Conservation (phyloP, 2,888 invertebrate species). For the Patella depressa region DNA sequence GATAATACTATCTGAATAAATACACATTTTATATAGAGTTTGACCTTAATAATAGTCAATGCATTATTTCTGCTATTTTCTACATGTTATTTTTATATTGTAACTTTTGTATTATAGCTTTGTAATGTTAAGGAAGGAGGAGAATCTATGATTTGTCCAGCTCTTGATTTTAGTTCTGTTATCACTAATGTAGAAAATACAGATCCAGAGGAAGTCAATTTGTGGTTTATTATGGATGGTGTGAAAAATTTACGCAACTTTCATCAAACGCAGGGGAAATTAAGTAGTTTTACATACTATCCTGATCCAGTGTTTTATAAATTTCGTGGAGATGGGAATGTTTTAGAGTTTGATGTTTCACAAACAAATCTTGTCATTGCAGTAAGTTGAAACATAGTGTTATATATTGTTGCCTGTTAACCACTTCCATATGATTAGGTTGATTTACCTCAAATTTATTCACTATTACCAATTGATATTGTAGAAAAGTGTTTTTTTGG, state of each 20-base stretch:
- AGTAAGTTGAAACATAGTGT: constrained; percentile 38
- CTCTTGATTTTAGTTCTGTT: constrained; percentile 48
- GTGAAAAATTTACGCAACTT: constrained; percentile 49
- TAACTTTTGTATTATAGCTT: constrained; percentile 30
- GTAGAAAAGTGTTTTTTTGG: too few species aligned
- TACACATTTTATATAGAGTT: too few species aligned
- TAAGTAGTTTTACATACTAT: constrained; percentile 61
- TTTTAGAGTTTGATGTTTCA: constrained; percentile 47
- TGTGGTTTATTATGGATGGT: constrained; percentile 68
- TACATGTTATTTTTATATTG: too few species aligned
- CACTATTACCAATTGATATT: too few species aligned
- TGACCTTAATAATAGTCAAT: too few species aligned
- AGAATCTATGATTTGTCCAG: constrained; percentile 56
- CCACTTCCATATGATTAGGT: too few species aligned
- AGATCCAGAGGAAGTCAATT: constrained; percentile 42
- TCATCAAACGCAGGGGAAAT: constrained; percentile 31
- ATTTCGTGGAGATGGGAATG: constrained; percentile 45
- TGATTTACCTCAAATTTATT: too few species aligned
- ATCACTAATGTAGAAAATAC: constrained; percentile 33
- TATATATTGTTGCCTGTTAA: too few species aligned
- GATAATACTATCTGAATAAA: too few species aligned
- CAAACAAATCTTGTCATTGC: constrained; percentile 50
- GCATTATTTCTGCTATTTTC: too few species aligned
- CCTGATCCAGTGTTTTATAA: constrained; percentile 60
- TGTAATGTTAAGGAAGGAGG: constrained; percentile 43